These are phyloP conservation scores for silkworm (Bombyx mori) DNA, from an alignment of 1,140 invertebrate species.

Conservation along the genomic window DNA sequence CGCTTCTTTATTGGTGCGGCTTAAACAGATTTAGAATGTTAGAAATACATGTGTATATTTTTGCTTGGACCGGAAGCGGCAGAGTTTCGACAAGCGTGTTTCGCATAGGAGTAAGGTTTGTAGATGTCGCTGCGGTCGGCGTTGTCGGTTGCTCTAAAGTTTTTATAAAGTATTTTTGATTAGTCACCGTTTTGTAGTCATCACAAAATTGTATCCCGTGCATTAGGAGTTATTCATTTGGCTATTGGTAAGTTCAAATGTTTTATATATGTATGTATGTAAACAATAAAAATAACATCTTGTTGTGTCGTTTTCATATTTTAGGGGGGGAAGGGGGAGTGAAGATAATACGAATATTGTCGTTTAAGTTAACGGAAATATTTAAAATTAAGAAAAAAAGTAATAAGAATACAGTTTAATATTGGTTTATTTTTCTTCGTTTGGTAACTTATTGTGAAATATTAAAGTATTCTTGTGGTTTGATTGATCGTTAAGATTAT, in stretches of 20 bases:
- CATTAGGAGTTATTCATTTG: constrained; percentile 47
- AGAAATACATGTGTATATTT: constrained; percentile 58
- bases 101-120: constrained; percentile 30
- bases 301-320: constrained; percentile 65
- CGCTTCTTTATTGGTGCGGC: no score
- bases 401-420: constrained; percentile 19
- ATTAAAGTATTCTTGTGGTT: constrained; percentile 54
- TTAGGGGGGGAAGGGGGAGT: constrained; percentile 52
- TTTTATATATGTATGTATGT: constrained; percentile 29
- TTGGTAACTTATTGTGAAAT: constrained; percentile 61
- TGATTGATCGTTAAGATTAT: constrained; percentile 56
- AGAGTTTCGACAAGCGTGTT: constrained; percentile 36
- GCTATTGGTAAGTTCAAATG: constrained; percentile 48
- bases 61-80: constrained; percentile 45
- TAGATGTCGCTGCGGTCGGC: constrained; percentile 21
- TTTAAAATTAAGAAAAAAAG: constrained; percentile 26
- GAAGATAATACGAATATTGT: constrained; percentile 47
- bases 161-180: constrained; percentile 44
- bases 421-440: constrained; percentile 23
- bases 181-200: constrained; percentile 55
- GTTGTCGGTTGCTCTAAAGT: constrained; percentile 14
- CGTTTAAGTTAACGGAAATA: constrained; percentile 28
- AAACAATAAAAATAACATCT: constrained; percentile 39
- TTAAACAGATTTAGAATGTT: constrained; percentile 35
- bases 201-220: constrained; percentile 54